These are phyloP conservation scores for Mythimna pallens DNA, from an alignment of 2,888 invertebrate species.

Conservation along the genomic window DNA sequence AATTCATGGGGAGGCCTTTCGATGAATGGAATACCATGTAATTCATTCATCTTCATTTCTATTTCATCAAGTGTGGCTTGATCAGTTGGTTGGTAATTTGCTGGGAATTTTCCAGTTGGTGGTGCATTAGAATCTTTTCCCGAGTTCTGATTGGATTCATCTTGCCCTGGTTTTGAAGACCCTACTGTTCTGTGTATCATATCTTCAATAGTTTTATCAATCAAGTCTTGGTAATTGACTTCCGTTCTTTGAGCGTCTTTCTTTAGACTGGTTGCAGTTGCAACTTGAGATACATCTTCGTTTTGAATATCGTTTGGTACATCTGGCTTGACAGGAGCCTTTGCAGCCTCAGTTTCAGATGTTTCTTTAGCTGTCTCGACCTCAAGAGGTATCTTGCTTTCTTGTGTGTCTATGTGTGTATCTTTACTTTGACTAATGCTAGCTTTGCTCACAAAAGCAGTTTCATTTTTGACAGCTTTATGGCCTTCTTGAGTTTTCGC, in stretches of 20 bases:
- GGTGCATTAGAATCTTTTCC: slow-evolving; percentile 56
- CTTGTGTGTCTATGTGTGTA: slow-evolving; percentile 49
- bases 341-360: slow-evolving; percentile 49
- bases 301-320: slow-evolving; percentile 30
- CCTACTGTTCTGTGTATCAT: slow-evolving; percentile 79
- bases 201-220: slow-evolving; percentile 86
- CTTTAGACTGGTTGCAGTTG: slow-evolving; percentile 49
- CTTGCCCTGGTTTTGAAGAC: slow-evolving; percentile 70
- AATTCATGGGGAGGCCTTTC: slow-evolving; percentile 82
- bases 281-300: slow-evolving; percentile 36
- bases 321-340: slow-evolving; percentile 59
- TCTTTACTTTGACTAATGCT: slow-evolving; percentile 63
- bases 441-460: slow-evolving; percentile 78
- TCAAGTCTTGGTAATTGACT: slow-evolving; percentile 83
- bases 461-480: slow-evolving; percentile 77
- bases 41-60: slow-evolving; percentile 88
- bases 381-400: slow-evolving; percentile 65
- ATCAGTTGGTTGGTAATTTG: slow-evolving; percentile 64
- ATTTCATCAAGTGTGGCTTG: slow-evolving; percentile 79
- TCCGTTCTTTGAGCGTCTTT: slow-evolving; percentile 75
- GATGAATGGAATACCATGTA: slow-evolving; percentile 85
- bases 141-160: slow-evolving; percentile 67
- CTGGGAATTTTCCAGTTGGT: slow-evolving; percentile 61
- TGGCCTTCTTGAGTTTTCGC: slow-evolving; percentile 77
- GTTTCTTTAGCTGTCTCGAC: slow-evolving; percentile 50